These are phyloP conservation scores for Zenarchopterus dispar DNA, from an alignment of 2,797 vertebrate species.

Conservation along the genomic window DNA sequence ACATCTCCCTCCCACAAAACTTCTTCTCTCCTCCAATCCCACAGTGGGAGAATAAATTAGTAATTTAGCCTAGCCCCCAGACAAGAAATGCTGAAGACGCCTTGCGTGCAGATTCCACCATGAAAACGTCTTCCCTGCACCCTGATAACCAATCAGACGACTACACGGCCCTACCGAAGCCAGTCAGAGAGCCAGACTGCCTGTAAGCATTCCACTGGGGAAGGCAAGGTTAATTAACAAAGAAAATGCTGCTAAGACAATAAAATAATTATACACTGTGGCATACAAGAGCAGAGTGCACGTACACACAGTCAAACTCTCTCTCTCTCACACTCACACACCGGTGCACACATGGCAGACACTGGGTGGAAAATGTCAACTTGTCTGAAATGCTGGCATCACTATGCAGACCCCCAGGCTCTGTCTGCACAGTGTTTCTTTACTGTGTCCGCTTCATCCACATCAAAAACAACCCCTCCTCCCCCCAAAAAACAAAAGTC, in stretches of 20 bases:
- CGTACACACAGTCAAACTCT: constrained; percentile 8
- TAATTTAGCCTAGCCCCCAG: constrained; percentile 31
- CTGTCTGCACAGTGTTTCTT: constrained; percentile 37
- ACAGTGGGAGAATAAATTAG: constrained; percentile 40
- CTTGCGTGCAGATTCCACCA: constrained; percentile 16
- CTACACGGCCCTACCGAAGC: constrained; percentile 3
- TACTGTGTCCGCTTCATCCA: constrained; percentile 26
- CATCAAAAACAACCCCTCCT: constrained; percentile 37
- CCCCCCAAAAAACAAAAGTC: background rate
- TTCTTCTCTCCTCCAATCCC: constrained; percentile 11
- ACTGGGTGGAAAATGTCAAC: constrained; percentile 68
- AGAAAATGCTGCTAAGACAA: constrained; percentile 60
- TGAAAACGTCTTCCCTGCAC: constrained; percentile 9
- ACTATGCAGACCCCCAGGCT: constrained; percentile 48
- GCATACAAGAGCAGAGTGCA: constrained; percentile 46
- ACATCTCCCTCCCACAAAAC: constrained; percentile 26
- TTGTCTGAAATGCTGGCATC: constrained; percentile 72
- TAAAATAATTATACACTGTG: constrained; percentile 61
- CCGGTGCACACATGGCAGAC: constrained; percentile 30
- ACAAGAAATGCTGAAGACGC: constrained; percentile 13
- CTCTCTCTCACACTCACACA: constrained; percentile 3
- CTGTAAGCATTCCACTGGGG: constrained; percentile 50
- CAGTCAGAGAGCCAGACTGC: constrained; percentile 39
- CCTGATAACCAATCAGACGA: constrained; percentile 36
- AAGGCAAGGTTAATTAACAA: constrained; percentile 61